Evolutionary conservation across 2,797 vertebrate species (phyloP), one percentile per base, ranked within the genome.

Genomic region (Xyrichtys novacula): DNA sequence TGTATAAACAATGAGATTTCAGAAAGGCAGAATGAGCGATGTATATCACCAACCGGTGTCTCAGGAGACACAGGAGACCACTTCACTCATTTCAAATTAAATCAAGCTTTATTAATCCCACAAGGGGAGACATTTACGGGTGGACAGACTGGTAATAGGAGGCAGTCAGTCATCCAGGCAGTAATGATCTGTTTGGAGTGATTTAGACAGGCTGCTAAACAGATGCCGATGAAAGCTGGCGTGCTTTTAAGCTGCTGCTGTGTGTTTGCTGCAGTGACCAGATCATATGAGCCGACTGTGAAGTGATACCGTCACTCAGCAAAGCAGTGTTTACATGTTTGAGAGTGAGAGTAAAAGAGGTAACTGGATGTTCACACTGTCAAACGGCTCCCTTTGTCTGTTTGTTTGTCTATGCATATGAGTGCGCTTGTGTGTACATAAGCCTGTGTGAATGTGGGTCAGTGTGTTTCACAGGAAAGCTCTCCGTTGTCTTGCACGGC

Each of bases 101-200:
- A 91, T 89, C 79, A 81, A 78, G 81, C 80, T 86, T 84, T 87
- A 91, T 90, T 87, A 87, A 84, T 85, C 80, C 88, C 76, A 75
- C 60, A 76, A 61, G 75, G 77, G 43, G 57, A 59, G 76, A 63
- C 40, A 47, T 69, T 78, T 69, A 78, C 39, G 47, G 83, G 56
- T 74, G 85, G 86, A 85, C 80, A 75, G 74, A 19, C 36, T 26
- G 52, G 59, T 86, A 86, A 80, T 78, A 55, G 68, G 81, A 58
- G 65, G 66, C 67, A 47, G 50, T 85, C 82, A 81, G 31, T 81
- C 80, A 76, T 74, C 72, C 70, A 70, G 62, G 63, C 61, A 77
- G 44, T 73, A 54, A 82, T 59, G 58, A 68, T 50, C 65, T 73
- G 68, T 69, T 78, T 59, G 60, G 32, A 52, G 25, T 22, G 72